Percentiles rank a stretch among this genome's conserved stretches.
Evolutionary conservation across 2,113 vertebrate genomes (phyloP).

Genomic region (Cryptotis parvus): DNA sequence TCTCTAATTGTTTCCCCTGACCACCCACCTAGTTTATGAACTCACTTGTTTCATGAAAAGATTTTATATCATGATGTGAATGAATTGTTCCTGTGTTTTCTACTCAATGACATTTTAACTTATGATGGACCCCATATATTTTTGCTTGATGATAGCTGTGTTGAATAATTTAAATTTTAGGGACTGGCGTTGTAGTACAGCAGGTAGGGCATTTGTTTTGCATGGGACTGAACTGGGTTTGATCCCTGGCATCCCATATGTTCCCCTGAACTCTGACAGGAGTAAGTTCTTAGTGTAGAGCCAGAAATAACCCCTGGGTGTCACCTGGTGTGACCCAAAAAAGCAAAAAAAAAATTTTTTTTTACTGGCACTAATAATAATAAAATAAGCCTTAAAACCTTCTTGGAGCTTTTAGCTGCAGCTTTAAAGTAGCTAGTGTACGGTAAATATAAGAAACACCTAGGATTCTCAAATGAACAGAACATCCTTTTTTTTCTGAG

Average conservation of each 20-base stretch:
- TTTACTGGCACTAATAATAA: neutral
- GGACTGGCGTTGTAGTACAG: too few species aligned
- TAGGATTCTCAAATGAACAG: neutral
- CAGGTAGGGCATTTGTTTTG: too few species aligned
- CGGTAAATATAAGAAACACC: neutral
- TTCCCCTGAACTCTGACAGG: too few species aligned
- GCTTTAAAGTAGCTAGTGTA: neutral
- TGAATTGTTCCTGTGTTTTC: neutral
- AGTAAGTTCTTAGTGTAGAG: too few species aligned
- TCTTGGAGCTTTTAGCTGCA: neutral
- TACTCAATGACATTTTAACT: neutral
- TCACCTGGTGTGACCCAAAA: too few species aligned
- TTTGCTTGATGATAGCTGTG: neutral
- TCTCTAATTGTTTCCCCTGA: neutral
- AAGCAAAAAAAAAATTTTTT: too few species aligned
- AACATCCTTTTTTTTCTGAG: constrained; percentile 49
- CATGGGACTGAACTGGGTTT: too few species aligned
- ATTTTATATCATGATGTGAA: neutral
- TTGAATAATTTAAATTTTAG: neutral
- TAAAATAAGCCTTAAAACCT: neutral
- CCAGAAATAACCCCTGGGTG: too few species aligned
- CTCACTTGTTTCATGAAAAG: neutral
- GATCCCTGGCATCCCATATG: too few species aligned
- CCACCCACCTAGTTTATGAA: neutral
- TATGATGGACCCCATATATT: neutral